Evolutionary conservation across 2,888 invertebrate genomes (phyloP).

Genomic region (Carterocephalus palaemon): DNA sequence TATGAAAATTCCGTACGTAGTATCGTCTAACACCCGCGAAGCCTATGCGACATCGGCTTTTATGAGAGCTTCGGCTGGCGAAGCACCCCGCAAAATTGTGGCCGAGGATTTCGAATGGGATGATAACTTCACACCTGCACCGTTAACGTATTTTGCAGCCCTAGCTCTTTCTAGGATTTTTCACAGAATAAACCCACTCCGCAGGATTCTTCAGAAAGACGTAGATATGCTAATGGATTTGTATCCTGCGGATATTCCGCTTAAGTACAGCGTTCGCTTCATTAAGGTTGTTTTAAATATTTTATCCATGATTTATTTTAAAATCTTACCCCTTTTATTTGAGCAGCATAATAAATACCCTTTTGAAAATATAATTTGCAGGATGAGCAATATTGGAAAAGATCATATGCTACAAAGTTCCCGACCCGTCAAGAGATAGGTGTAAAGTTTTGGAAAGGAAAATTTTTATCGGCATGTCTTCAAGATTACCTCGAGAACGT

Average conservation of each 20-base stretch:
- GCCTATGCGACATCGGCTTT: slow-evolving; percentile 51
- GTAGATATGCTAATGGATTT: slow-evolving; percentile 80
- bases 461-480: slow-evolving; percentile 66
- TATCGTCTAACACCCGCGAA: slow-evolving; percentile 49
- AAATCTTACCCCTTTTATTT: neutral
- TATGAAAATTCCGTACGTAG: slow-evolving; percentile 70
- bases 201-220: slow-evolving; percentile 77
- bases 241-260: slow-evolving; percentile 77
- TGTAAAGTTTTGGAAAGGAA: slow-evolving; percentile 81
- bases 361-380: slow-evolving; percentile 39
- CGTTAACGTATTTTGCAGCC: slow-evolving; percentile 57
- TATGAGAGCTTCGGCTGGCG: slow-evolving; percentile 49
- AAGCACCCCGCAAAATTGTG: slow-evolving; percentile 51
- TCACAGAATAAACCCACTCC: slow-evolving; percentile 72
- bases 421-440: slow-evolving; percentile 55
- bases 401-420: slow-evolving; percentile 65
- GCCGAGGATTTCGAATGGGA: slow-evolving; percentile 74
- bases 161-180: slow-evolving; percentile 60
- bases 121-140: slow-evolving; percentile 57
- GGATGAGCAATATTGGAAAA: slow-evolving; percentile 83
- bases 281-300: slow-evolving; percentile 57
- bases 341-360: neutral
- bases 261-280: slow-evolving; percentile 74
- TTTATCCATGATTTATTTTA: slow-evolving; percentile 1
- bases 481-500: slow-evolving; percentile 67